Evolutionary conservation across 2,113 vertebrate species (phyloP), one percentile per base, ranked within the genome.

Genomic region (Mormyrus iriodes): DNA sequence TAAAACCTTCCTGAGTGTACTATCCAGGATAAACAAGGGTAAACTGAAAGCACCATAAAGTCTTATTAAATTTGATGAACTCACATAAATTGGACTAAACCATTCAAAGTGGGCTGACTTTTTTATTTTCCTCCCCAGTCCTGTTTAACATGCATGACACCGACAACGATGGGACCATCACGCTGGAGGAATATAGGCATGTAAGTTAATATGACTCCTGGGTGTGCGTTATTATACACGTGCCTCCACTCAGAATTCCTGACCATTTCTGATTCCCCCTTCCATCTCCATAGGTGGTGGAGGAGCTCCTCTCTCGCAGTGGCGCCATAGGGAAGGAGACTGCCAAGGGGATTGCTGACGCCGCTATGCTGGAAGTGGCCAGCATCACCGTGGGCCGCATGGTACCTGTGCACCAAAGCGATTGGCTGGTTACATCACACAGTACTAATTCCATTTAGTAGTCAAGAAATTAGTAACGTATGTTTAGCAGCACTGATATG

Each of bases 131-230:
- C 86, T 88, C 90, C 27, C 21, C 93, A 99, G 98, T 99, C 95
- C 95, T 99, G 86, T 99, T 99, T 94, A 98, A 98, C 93, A 99
- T 99, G 98, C 98, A 99, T 0, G 98, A 99, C 94, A 96, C 97
- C 0, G 97, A 99, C 95, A 97, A 97, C 0, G 97, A 99, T 0
- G 98, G 98, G 76, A 98, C 97, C 85, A 99, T 99, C 94, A 98
- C 97, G 0, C 95, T 99, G 91, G 96, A 98, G 90, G 98, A 99
- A 86, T 99, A 99, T 93, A 95, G 97, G 97, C 97, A 98, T 89
- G 98, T 99, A 97, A 96, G 52, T 89, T 88, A n/a, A 12, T 49
- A 48, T 4, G 61, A 7, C 42, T n/a, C 65, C 31, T 3, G 13
- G 42, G 0, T 51, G 82, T 15, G 19, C 15, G 21, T n/a, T 24